These are phyloP conservation scores for Pelagia noctiluca DNA, from an alignment of 30 jellyfish, hydroid and myxozoan species.

Conservation along the genomic window DNA sequence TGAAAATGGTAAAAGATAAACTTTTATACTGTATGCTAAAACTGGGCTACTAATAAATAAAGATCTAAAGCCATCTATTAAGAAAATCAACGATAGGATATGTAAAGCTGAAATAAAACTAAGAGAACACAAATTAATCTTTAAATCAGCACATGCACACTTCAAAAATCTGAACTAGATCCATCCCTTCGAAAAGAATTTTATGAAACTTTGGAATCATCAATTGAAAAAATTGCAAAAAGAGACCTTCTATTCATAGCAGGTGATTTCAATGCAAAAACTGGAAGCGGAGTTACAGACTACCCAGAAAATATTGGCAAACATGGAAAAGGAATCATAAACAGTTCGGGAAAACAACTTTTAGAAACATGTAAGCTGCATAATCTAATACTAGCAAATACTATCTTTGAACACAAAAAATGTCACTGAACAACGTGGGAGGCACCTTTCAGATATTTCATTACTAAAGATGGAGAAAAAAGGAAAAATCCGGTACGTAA, in stretches of 20 bases:
- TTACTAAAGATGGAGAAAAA: not conserved
- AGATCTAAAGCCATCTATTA: no score
- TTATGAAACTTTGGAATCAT: conserved; percentile 4
- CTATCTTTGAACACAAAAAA: conserved; percentile 13
- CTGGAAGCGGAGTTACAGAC: conserved; percentile 11
- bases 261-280: conserved; percentile 23
- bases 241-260: conserved; percentile 30
- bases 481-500: conserved; percentile 38
- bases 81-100: no score
- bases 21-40: no score
- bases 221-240: not conserved
- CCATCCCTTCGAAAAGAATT: conserved; percentile 10
- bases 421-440: conserved; percentile 37
- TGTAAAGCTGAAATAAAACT: no score
- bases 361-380: conserved; percentile 1
- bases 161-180: no score
- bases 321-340: conserved; percentile 16
- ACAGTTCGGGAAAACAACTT: not conserved
- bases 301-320: not conserved
- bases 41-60: no score
- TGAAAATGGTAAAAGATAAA: no score
- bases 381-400: conserved; percentile 13
- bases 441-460: conserved; percentile 15
- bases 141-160: no score
- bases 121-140: no score